A percentile compares a stretch with the other conserved stretches of the same genome.
These are phyloP conservation scores for Pachymerium ferrugineum DNA, from an alignment of 2,888 invertebrate species.

Conservation along the genomic window DNA sequence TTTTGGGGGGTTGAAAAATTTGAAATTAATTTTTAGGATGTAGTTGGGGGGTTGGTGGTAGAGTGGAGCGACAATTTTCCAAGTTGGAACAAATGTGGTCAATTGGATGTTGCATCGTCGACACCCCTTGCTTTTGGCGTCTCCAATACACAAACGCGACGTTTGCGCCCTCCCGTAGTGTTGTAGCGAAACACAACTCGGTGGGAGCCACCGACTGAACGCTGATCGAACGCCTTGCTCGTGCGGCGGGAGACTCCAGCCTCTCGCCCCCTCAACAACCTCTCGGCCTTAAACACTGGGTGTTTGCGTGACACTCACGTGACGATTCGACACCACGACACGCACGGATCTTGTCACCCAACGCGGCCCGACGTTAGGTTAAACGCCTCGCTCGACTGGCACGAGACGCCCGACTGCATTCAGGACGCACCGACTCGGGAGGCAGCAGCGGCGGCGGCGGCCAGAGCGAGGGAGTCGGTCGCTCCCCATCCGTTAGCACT, in stretches of 20 bases:
- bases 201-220: neutral
- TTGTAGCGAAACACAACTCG: slow-evolving; percentile 6
- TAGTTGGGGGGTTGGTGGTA: too few relatives aligned
- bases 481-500: slow-evolving; percentile 6
- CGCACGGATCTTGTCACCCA: neutral
- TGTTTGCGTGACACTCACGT: neutral
- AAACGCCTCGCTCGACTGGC: neutral
- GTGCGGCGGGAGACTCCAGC: slow-evolving; percentile 3
- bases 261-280: slow-evolving; percentile 3
- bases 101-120: slow-evolving; percentile 14
- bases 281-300: neutral
- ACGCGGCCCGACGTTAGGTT: neutral
- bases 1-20: too few relatives aligned
- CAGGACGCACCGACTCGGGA: slow-evolving; percentile 4
- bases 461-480: slow-evolving; percentile 16
- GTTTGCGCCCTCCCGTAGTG: slow-evolving; percentile 21
- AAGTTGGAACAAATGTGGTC: too few relatives aligned
- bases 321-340: neutral
- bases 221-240: slow-evolving; percentile 16
- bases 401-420: slow-evolving; percentile 1
- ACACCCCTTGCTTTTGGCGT: slow-evolving; percentile 15
- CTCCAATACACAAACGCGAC: slow-evolving; percentile 21
- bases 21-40: too few relatives aligned
- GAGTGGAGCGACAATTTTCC: too few relatives aligned
- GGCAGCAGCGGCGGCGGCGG: slow-evolving; percentile 11